Base-by-base conservation (phyloP, 2,888 invertebrate species). In the Calameuta pallipes region DNA sequence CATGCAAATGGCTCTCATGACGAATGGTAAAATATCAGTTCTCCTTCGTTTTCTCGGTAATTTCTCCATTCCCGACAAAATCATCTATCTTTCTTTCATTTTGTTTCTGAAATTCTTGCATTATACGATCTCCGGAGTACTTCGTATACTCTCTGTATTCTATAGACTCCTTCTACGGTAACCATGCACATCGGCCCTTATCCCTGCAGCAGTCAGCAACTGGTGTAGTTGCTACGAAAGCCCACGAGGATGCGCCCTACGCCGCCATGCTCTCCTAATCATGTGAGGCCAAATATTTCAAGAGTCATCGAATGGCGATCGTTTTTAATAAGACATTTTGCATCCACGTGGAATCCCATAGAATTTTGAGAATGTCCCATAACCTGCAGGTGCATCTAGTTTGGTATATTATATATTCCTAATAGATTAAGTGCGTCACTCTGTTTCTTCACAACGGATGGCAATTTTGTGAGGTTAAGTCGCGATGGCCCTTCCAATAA, bases 211-310 rank as follows among this genome's bases (percentile, higher is more conserved):
- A 31, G 33, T 33, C 15, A 23, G 23, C 1, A 56, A 9, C 23
- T 23, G 56, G 2, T 12, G 31, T 33, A 73, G 35, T 15, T 41
- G 36, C 36, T 15, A 13, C 37, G 31, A 15, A 33, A 36, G 56
- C 23, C 56, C 15, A 23, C 56, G 23, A n/a, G 31, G 12, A 11
- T 37, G 76, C 73, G 73, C 75, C 33, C 12, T 35, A 37, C 71
- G 35, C 56, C 74, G 33, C 69, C 81, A 85, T 89, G 84, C 56
- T 86, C 84, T 85, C 89, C 89, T 86, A 85, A 83, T 89, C 89
- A 87, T 87, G 86, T 85, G 88, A 86, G 88, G 86, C 86, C 82
- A 77, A 77, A 79, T 73, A 76, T 79, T 80, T 79, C 82, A 80
- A 85, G 85, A 85, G 84, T 83, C 83, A 81, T 80, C 83, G 80